Conservation (phyloP, 2,888 invertebrate species). For the Nomada ferruginata region DNA sequence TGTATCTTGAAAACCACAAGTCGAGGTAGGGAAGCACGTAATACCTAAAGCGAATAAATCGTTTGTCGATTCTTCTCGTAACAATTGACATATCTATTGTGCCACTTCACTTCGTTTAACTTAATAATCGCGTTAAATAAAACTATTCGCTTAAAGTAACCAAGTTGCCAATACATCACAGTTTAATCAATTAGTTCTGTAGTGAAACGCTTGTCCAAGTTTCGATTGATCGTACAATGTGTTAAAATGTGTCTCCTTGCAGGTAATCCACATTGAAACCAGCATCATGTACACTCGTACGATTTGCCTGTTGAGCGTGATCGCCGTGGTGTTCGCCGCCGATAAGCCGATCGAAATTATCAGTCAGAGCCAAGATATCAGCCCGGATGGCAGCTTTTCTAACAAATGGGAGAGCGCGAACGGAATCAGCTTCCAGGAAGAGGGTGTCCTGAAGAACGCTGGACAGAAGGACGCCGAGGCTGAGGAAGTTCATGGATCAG, state of each 20-base stretch:
- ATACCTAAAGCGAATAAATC: background rate
- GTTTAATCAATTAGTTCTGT: background rate
- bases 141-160: background rate
- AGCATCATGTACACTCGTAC: slow-evolving; percentile 38
- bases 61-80: background rate
- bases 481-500: slow-evolving; percentile 80
- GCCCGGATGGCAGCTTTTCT: slow-evolving; percentile 75
- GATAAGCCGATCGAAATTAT: slow-evolving; percentile 73
- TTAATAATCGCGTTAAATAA: background rate
- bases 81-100: background rate
- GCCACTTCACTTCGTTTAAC: background rate
- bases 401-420: slow-evolving; percentile 79
- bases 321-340: slow-evolving; percentile 47
- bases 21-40: slow-evolving; percentile 14
- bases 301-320: slow-evolving; percentile 50
- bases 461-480: slow-evolving; percentile 79
- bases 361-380: slow-evolving; percentile 73
- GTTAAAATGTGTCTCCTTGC: background rate
- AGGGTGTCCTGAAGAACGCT: slow-evolving; percentile 78
- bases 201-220: background rate
- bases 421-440: slow-evolving; percentile 83
- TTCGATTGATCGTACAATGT: no score
- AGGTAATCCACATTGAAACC: background rate
- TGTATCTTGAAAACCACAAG: slow-evolving; percentile 54
- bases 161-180: background rate